These are phyloP conservation scores for Enhydra lutris DNA, from an alignment of 2,113 vertebrate genomes.

Conservation along the genomic window DNA sequence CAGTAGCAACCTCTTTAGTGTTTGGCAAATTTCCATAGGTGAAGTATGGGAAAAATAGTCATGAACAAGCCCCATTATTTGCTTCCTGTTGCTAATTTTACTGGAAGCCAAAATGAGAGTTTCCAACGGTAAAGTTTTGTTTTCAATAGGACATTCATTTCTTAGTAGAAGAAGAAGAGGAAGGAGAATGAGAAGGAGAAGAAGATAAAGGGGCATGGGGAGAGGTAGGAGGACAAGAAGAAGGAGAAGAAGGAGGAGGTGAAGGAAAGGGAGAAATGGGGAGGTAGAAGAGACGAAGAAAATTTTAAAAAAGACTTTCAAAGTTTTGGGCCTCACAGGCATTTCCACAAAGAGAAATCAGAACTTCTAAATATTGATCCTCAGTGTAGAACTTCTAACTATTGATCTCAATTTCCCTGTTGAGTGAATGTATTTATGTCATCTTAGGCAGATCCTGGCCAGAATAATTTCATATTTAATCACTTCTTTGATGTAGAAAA, in stretches of 20 bases:
- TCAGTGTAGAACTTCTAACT: neutral
- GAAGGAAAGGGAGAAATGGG: neutral
- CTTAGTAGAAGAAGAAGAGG: neutral
- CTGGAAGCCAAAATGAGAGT: neutral
- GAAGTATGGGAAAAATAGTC: neutral
- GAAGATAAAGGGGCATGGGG: neutral
- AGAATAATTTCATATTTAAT: conserved; percentile 32
- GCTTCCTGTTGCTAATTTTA: neutral
- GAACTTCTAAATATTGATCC: neutral
- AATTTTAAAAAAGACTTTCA: neutral
- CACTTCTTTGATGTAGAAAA: neutral
- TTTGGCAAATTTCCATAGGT: neutral
- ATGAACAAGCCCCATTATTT: neutral
- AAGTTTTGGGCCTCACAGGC: neutral
- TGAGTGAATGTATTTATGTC: neutral
- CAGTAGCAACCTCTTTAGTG: neutral
- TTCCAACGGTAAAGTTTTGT: neutral
- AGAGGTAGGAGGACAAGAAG: too few relatives aligned
- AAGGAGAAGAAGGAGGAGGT: neutral
- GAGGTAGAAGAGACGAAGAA: neutral
- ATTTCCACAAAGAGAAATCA: conserved; percentile 17
- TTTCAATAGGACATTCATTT: neutral
- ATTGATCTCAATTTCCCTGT: neutral
- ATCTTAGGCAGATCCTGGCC: neutral
- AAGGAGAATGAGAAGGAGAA: neutral